These are phyloP conservation scores for Decapterus maruadsi DNA, from an alignment of 2,797 vertebrate genomes.

Conservation along the genomic window DNA sequence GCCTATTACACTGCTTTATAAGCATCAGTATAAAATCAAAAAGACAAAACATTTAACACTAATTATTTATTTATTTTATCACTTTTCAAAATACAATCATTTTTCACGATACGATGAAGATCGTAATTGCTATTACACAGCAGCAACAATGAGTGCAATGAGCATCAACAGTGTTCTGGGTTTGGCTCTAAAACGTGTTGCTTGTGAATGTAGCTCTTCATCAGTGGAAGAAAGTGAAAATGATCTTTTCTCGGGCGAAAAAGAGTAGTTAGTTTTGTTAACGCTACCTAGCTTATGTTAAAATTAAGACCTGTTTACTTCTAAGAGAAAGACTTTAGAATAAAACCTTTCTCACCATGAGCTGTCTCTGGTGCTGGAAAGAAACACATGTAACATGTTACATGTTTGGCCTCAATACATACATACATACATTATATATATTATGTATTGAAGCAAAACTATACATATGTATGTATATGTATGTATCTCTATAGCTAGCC, in stretches of 20 bases:
- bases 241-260: background rate
- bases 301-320: too few relatives aligned
- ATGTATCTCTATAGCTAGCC: too few relatives aligned
- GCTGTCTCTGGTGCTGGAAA: too few relatives aligned
- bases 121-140: background rate
- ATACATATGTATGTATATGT: too few relatives aligned
- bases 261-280: background rate
- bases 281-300: too few relatives aligned
- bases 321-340: too few relatives aligned
- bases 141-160: too few relatives aligned
- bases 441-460: too few relatives aligned
- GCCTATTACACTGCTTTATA: background rate
- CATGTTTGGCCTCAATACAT: too few relatives aligned
- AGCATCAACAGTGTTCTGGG: background rate
- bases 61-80: background rate
- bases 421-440: too few relatives aligned
- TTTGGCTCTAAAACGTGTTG: background rate
- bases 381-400: too few relatives aligned
- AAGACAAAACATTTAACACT: background rate
- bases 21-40: background rate
- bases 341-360: too few relatives aligned
- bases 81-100: constrained; percentile 3
- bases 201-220: background rate
- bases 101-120: background rate
- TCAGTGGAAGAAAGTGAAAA: background rate